These are phyloP conservation scores for Lepidochitona cinerea DNA, from an alignment of 2,888 invertebrate genomes.

Conservation along the genomic window DNA sequence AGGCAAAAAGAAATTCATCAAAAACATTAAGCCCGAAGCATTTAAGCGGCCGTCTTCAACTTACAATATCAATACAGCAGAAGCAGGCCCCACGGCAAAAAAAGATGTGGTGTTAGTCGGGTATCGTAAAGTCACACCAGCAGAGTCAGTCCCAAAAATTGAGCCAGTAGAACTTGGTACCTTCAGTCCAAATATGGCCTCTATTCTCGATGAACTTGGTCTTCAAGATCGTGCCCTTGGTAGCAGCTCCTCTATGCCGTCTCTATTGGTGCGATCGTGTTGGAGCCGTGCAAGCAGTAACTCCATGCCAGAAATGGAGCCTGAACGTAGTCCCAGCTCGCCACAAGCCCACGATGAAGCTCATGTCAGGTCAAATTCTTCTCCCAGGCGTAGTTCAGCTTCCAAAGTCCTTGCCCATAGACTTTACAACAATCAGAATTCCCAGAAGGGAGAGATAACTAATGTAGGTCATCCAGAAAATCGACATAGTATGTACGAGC, in stretches of 20 bases:
- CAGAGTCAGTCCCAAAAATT: constrained; percentile 31
- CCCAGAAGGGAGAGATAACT: neutral
- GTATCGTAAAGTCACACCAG: constrained; percentile 57
- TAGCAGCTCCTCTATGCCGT: constrained; percentile 51
- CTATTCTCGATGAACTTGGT: constrained; percentile 16
- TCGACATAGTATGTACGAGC: neutral
- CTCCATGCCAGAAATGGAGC: constrained; percentile 63
- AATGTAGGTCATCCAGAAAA: neutral
- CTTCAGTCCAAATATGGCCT: constrained; percentile 49
- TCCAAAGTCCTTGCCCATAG: neutral
- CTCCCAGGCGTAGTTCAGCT: neutral
- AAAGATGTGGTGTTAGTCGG: constrained; percentile 63
- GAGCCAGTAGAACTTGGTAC: constrained; percentile 61
- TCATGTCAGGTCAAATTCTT: neutral
- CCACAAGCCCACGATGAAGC: neutral
- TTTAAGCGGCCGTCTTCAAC: constrained; percentile 63
- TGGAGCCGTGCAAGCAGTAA: constrained; percentile 61
- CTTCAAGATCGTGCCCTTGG: constrained; percentile 21
- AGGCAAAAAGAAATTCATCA: constrained; percentile 56
- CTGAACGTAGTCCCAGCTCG: neutral
- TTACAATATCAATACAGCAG: constrained; percentile 54
- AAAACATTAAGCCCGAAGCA: constrained; percentile 65
- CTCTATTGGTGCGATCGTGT: constrained; percentile 46
- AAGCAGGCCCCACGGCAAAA: constrained; percentile 30
- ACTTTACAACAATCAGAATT: neutral